Evolutionary conservation across 1,140 invertebrate genomes (phyloP), one percentile per base, ranked within the genome.

Genomic region (Papilio helenus): DNA sequence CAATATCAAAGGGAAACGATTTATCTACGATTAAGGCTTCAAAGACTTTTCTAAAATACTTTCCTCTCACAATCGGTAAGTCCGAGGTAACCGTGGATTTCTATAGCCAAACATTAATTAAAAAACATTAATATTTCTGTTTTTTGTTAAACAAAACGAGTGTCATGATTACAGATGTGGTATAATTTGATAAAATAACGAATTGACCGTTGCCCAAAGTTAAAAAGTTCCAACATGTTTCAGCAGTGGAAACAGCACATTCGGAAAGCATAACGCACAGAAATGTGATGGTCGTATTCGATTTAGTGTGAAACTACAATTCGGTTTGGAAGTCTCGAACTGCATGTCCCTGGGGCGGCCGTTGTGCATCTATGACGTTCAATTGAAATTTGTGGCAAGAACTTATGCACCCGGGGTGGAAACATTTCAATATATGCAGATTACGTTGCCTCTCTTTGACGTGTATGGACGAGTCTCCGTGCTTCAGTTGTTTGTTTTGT

Each of bases 341-440:
- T 55, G 55, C 14, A 29, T 74, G 55, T 77, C 76, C 76, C 51
- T 34, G 34, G 55, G 55, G 76, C 23, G 23, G 58, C 55, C 20
- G 74, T 77, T 18, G 26, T 61, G 76, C 51, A 76, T 76, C 74
- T 61, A 29, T 61, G 55, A 61, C 51, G 26, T 77, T 77, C 51
- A 61, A 77, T 77, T 77, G 76, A 77, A 77, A 77, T 77, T 77
- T 77, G 76, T 65, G 34, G 76, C 55, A 61, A 61, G 55, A 77
- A 77, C 51, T 76, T 77, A 77, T 76, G 76, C 55, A 61, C 55
- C 55, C 29, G 26, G 8, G 34, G 49, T 29, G 18, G 76, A 77
- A 77, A 77, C 76, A 77, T 77, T 77, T 77, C 76, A 77, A 77
- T 61, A 76, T 76, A 58, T 76, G 73, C 61, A 29, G 61, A 65